Evolutionary conservation across 2,113 vertebrate genomes (phyloP).

Genomic region (Lophotis ruficrista): DNA sequence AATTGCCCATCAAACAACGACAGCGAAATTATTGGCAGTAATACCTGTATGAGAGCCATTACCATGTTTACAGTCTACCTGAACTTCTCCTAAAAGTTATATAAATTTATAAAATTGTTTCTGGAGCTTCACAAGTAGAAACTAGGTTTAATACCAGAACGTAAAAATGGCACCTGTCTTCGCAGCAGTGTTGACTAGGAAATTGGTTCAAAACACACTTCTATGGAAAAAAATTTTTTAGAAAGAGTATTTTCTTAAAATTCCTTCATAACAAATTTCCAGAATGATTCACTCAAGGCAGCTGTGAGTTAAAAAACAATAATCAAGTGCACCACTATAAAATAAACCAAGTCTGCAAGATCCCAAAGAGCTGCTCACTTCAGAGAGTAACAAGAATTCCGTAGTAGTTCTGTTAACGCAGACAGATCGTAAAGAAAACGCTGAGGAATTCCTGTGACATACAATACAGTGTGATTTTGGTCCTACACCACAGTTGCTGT

Average conservation of each 20-base stretch:
- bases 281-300: constrained; percentile 47
- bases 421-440: neutral
- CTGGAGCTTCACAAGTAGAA: constrained; percentile 30
- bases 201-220: constrained; percentile 33
- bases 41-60: neutral
- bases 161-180: constrained; percentile 37
- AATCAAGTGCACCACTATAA: constrained; percentile 34
- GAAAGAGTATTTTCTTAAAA: constrained; percentile 40
- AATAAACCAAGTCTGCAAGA: neutral
- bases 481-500: constrained; percentile 28
- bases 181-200: neutral
- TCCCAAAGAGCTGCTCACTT: constrained; percentile 50
- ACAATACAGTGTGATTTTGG: constrained; percentile 15
- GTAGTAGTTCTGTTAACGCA: neutral
- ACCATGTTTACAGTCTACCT: neutral
- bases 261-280: constrained; percentile 44
- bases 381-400: constrained; percentile 5
- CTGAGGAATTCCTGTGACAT: neutral
- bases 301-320: constrained; percentile 12
- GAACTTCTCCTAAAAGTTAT: constrained; percentile 21
- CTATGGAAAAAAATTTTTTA: neutral
- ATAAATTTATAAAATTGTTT: neutral
- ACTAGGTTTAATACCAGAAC: constrained; percentile 11
- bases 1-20: neutral
- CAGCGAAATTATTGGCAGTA: neutral